Percentiles rank a stretch among this genome's conserved stretches.
phyloP scores from a whole-genome alignment of 2,888 invertebrate genomes.

The Flexamia atlantica region DNA sequence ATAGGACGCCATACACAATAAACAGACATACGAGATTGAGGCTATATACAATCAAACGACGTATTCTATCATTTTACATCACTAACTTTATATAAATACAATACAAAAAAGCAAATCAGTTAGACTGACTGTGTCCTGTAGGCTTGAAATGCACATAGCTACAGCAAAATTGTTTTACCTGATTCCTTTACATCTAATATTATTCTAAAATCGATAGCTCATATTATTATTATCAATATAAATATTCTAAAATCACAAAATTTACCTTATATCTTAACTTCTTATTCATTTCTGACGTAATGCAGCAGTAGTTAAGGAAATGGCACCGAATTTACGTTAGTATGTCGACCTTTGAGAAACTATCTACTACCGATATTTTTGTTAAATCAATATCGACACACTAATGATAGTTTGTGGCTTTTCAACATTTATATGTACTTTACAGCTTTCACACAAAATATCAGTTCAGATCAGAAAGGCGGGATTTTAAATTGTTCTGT shows the following conservation, averaged over 20 bases:
- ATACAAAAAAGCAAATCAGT: constrained; percentile 62
- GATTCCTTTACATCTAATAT: constrained; percentile 62
- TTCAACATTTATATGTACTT: not conserved
- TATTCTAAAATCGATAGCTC: constrained; percentile 61
- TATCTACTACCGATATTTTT: not conserved
- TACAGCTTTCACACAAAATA: constrained; percentile 1
- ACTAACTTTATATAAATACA: constrained; percentile 57
- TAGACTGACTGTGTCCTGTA: constrained; percentile 54
- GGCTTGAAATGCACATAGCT: constrained; percentile 60
- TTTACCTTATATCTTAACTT: constrained; percentile 60
- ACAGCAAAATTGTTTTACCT: constrained; percentile 47
- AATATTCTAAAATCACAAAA: constrained; percentile 62
- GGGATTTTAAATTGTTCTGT: constrained; percentile 1
- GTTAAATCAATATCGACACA: not conserved
- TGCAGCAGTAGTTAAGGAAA: constrained; percentile 56
- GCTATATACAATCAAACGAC: constrained; percentile 56
- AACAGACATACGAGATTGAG: constrained; percentile 27
- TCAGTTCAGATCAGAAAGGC: not conserved
- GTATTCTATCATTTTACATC: constrained; percentile 54
- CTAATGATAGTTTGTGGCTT: not conserved
- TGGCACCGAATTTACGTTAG: constrained; percentile 22
- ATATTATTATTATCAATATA: constrained; percentile 62
- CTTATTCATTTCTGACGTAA: constrained; percentile 58
- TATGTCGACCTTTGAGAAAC: not conserved
- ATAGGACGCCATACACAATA: constrained; percentile 38